Base-by-base conservation (phyloP, 2,888 invertebrate genomes). In the Drosophila mimetica region DNA sequence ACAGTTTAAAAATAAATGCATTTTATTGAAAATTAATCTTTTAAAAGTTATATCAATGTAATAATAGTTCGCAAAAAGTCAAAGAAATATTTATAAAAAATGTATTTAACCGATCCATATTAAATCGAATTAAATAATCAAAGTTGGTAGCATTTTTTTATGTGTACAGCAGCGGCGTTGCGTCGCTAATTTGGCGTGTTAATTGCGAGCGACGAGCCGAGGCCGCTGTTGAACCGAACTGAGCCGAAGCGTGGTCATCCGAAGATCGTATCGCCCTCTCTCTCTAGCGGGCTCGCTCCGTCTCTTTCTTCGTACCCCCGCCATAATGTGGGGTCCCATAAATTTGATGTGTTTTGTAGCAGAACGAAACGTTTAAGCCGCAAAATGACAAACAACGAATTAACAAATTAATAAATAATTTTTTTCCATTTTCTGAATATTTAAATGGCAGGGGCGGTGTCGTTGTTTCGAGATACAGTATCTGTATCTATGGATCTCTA, bases 301-400 rank as follows among this genome's bases (percentile, higher is more conserved):
- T 44, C 48, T 44, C 55, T 25, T 36, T 44, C 64, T 16, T n/a
- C 51, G 22, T 47, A 70, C 58, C 72, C 77, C 59, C 20, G 16
- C 51, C 50, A 34, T 66, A 5, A 51, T 34, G 65, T 73, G 59
- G 73, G 61, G 71, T 52, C 63, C 79, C 75, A 86, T 85, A 85
- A 85, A 85, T 85, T 85, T 74, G 30, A 54, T 85, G 80, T 78
- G 78, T 78, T 85, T 85, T 78, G 80, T 78, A 76, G 84, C 86
- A 86, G 82, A 86, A 86, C 86, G 88, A 86, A 87, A 86, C 85
- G 85, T 85, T 86, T 86, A 86, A 87, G 85, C 85, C 85, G 81
- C 87, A 72, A 86, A 87, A 86, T 86, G 87, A 86, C 85, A 86
- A 86, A 85, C 87, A 87, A 77, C 83, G 85, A 86, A 87, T 86